phyloP scores from a whole-genome alignment of 2,797 vertebrate species.

The Clarias fuscus region DNA sequence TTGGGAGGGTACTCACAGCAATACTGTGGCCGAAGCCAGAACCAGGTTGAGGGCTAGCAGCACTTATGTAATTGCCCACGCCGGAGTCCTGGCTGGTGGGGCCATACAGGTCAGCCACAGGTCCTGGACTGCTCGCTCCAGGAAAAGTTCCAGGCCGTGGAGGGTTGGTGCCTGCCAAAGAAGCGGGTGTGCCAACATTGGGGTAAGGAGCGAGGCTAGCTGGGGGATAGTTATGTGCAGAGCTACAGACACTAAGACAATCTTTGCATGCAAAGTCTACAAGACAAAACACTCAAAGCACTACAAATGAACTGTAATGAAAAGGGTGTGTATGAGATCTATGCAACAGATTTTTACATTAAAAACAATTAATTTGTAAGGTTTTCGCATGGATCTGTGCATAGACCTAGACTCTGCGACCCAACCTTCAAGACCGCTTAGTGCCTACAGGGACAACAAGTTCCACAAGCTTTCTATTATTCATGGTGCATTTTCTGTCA shows the following conservation, averaged over 20 bases:
- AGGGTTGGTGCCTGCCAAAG: conserved; percentile 86
- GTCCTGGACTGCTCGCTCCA: conserved; percentile 92
- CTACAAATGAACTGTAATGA: conserved; percentile 22
- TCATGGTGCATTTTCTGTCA: conserved; percentile 64
- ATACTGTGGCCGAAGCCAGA: conserved; percentile 87
- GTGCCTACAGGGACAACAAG: conserved; percentile 69
- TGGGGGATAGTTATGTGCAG: conserved; percentile 76
- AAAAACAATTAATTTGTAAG: background rate
- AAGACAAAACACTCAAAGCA: conserved; percentile 65
- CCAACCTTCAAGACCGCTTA: conserved; percentile 71
- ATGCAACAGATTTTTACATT: conserved; percentile 17
- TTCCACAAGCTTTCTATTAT: conserved; percentile 74
- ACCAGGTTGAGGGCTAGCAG: conserved; percentile 89
- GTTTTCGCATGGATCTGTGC: conserved; percentile 9
- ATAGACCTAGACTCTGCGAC: conserved; percentile 62
- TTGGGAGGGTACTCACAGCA: conserved; percentile 78
- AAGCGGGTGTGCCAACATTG: conserved; percentile 85
- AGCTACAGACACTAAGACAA: conserved; percentile 84
- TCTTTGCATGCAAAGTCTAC: conserved; percentile 81
- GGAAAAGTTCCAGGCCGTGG: conserved; percentile 87
- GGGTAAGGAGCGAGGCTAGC: conserved; percentile 86
- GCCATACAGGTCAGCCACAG: conserved; percentile 95
- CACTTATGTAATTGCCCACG: conserved; percentile 86
- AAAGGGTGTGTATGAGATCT: conserved; percentile 27
- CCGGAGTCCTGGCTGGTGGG: conserved; percentile 96